These are phyloP conservation scores for Rutpela maculata DNA, from an alignment of 2,888 invertebrate species.

Conservation along the genomic window DNA sequence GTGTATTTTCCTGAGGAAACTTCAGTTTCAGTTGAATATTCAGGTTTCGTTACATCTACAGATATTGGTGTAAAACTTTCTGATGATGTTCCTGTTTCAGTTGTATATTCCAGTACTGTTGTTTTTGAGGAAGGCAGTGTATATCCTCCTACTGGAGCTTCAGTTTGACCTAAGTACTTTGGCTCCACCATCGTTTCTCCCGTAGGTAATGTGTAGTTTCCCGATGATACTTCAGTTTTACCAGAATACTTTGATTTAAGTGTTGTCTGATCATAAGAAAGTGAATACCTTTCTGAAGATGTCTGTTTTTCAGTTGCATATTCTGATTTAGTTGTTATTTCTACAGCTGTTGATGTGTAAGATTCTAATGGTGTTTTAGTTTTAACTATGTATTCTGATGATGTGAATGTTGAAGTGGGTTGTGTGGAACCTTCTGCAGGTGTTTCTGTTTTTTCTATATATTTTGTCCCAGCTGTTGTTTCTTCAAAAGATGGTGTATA, in stretches of 20 bases:
- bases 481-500: neutral
- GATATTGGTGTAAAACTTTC: too few species aligned
- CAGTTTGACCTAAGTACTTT: neutral
- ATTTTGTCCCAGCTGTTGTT: conserved; percentile 30
- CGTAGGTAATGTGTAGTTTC: too few species aligned
- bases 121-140: too few species aligned
- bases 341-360: neutral
- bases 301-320: conserved; percentile 11
- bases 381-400: neutral
- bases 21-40: conserved; percentile 6
- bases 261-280: neutral
- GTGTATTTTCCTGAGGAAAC: neutral
- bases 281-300: neutral
- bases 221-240: too few species aligned
- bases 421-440: neutral
- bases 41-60: neutral
- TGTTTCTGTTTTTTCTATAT: neutral
- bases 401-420: neutral
- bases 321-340: neutral
- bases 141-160: too few species aligned
- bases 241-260: too few species aligned
- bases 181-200: neutral
- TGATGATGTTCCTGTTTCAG: neutral
- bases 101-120: too few species aligned
- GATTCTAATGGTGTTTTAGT: neutral